Conservation (phyloP, 2,113 vertebrate genomes). For the Trinectes maculatus region DNA sequence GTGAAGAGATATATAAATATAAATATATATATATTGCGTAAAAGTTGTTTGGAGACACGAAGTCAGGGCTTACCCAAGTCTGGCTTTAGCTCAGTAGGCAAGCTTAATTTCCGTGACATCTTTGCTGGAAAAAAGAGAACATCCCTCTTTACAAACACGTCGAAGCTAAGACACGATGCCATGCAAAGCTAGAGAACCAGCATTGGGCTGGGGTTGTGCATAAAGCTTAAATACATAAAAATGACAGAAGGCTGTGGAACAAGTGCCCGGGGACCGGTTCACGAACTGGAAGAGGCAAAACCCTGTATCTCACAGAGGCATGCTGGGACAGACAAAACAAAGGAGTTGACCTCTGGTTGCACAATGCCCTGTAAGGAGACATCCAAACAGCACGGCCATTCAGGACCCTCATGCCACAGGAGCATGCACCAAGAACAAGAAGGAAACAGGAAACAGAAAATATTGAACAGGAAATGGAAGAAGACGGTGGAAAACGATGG, state of each 20-base stretch:
- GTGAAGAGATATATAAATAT: slow-evolving; percentile 45
- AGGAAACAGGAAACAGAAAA: slow-evolving; percentile 57
- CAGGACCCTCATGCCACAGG: slow-evolving; percentile 76
- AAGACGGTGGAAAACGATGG: slow-evolving; percentile 58
- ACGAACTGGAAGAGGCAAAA: slow-evolving; percentile 39
- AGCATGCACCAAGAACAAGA: slow-evolving; percentile 79
- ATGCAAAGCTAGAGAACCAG: slow-evolving; percentile 78
- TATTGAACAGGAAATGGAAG: slow-evolving; percentile 58
- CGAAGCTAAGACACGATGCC: slow-evolving; percentile 77
- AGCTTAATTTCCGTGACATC: slow-evolving; percentile 99
- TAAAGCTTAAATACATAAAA: slow-evolving; percentile 47
- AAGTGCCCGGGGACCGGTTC: slow-evolving; percentile 28
- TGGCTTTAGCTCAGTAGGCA: slow-evolving; percentile 99
- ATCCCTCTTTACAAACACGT: slow-evolving; percentile 89
- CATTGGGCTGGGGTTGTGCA: slow-evolving; percentile 56
- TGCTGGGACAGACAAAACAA: slow-evolving; percentile 75
- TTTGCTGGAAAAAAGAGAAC: slow-evolving; percentile 99
- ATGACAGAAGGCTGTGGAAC: slow-evolving; percentile 35
- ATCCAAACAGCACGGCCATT: slow-evolving; percentile 58
- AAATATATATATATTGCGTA: slow-evolving; percentile 64
- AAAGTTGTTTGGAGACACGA: slow-evolving; percentile 75
- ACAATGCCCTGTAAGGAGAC: slow-evolving; percentile 67
- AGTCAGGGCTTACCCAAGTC: slow-evolving; percentile 97
- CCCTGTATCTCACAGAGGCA: slow-evolving; percentile 64
- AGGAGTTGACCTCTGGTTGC: slow-evolving; percentile 51